Base-by-base conservation (phyloP, 2,797 vertebrate species). In the Myotis myotis region DNA sequence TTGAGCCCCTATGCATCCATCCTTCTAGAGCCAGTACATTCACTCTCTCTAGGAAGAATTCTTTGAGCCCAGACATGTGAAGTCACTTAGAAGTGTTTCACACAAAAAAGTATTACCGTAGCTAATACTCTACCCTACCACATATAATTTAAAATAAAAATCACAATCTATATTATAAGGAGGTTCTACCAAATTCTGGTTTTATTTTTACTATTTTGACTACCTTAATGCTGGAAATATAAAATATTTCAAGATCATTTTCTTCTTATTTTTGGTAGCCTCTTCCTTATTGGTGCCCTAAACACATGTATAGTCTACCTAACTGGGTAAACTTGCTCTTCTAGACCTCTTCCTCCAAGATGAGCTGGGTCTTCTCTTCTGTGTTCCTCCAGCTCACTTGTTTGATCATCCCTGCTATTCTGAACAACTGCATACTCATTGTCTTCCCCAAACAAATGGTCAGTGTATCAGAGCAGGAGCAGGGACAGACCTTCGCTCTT, bases 141-240 rank as follows among this genome's bases (percentile, higher is more conserved):
- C 62, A 17, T 47, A 22, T 10, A 94, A 66, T 87, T 78, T 89
- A 93, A 93, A 81, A 62, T 93, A 85, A 95, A 92, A 95, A 75
- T 22, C 47, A 88, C 74, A 87, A 83, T 68, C 33, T 71, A 51
- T 70, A 74, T 86, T 55, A 91, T 66, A 12, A 83, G 20, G 17
- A 84, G 17, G 10, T 53, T n/a, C 33, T 82, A 57, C 15, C 20
- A 94, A 82, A 33, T 94, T 93, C 41, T 74, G 25, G 19, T 41
- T 91, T 94, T 79, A 74, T 38, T 64, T 38, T 87, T 66, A 55
- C 23, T 20, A 80, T 55, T 72, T 89, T 93, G 44, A 74, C n/a
- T 68, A 57, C 6, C 12, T 87, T 60, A n/a, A 80, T 84, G 12
- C 6, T 86, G 11, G 72, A 95, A 89, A 72, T 87, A 79, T 20